Evolutionary conservation across 2,797 vertebrate species (phyloP).

Genomic region (Capromys pilorides): DNA sequence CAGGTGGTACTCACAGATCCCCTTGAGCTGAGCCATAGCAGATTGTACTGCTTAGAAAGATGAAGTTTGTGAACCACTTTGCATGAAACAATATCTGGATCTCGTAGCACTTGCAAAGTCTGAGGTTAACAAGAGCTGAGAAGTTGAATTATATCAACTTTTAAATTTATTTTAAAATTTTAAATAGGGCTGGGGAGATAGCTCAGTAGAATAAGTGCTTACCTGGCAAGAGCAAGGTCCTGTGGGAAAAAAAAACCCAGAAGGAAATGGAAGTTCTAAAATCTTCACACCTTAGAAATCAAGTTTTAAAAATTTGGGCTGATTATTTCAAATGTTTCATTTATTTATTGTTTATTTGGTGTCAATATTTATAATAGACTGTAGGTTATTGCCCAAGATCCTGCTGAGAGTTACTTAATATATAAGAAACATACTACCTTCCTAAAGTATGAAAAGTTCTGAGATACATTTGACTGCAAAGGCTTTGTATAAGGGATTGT

Average conservation of each 20-base stretch:
- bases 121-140: neutral
- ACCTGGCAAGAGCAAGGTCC: too few relatives aligned
- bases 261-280: conserved; percentile 7
- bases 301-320: conserved; percentile 22
- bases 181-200: too few relatives aligned
- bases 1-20: neutral
- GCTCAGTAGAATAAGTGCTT: too few relatives aligned
- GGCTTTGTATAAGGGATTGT: neutral
- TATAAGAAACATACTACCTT: neutral
- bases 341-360: neutral
- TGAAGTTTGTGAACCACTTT: neutral
- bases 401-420: neutral
- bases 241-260: neutral
- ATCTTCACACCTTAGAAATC: neutral
- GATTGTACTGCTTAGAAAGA: neutral
- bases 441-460: conserved; percentile 14
- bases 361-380: neutral
- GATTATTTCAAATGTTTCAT: neutral
- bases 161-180: neutral
- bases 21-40: neutral
- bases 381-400: neutral
- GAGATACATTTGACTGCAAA: neutral
- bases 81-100: neutral
- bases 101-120: neutral
- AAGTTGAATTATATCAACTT: neutral